Evolutionary conservation across 1,140 invertebrate species (phyloP).

Genomic region (Drosophila arawakana): DNA sequence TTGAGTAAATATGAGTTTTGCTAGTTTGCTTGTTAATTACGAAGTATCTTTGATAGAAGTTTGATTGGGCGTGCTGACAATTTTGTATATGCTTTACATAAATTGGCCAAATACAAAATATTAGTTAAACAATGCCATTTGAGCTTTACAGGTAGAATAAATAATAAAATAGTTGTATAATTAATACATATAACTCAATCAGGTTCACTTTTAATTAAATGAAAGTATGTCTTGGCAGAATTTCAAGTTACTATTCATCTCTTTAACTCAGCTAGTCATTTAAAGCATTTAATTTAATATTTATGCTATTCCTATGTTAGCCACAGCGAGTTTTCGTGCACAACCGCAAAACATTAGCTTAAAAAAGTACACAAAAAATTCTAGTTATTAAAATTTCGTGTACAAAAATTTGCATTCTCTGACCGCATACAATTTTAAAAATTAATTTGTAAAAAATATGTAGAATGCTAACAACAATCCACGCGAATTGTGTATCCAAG

Average conservation of each 20-base stretch:
- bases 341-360: constrained; percentile 22
- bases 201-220: background rate
- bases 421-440: constrained; percentile 38
- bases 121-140: constrained; percentile 21
- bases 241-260: background rate
- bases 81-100: constrained; percentile 12
- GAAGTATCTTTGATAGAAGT: constrained; percentile 5
- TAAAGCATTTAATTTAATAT: background rate
- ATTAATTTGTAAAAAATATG: constrained; percentile 27
- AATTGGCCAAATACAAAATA: constrained; percentile 8
- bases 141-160: background rate
- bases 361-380: background rate
- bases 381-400: constrained; percentile 24
- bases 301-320: background rate
- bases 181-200: background rate
- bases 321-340: background rate
- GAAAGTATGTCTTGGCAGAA: background rate
- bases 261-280: background rate
- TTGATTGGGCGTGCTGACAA: constrained; percentile 13
- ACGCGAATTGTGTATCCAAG: constrained; percentile 7
- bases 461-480: constrained; percentile 5
- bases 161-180: background rate
- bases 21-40: constrained; percentile 46
- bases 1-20: constrained; percentile 45
- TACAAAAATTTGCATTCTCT: constrained; percentile 7